These are phyloP conservation scores for Hipparchia sbordonii DNA, from an alignment of 2,888 invertebrate species.

Conservation along the genomic window DNA sequence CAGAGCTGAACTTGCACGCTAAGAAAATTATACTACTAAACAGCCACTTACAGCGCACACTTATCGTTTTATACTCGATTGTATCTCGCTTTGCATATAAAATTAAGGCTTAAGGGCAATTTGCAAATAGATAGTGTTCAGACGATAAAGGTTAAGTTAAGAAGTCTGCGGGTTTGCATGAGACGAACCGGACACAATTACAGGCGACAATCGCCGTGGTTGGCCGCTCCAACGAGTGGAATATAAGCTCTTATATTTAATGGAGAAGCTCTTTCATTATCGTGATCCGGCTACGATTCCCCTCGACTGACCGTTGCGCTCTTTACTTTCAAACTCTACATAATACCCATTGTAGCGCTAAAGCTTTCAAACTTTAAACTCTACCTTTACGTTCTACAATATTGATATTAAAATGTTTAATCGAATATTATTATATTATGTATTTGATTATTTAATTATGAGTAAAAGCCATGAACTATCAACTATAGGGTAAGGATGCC, in stretches of 20 bases:
- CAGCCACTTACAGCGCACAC: conserved; percentile 30
- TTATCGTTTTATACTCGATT: conserved; percentile 20
- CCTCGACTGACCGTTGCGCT: conserved; percentile 45
- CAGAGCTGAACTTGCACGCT: conserved; percentile 51
- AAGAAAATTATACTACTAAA: conserved; percentile 48
- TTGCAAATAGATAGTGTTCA: conserved; percentile 32
- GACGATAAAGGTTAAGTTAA: conserved; percentile 37
- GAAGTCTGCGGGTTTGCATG: conserved; percentile 44
- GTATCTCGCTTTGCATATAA: conserved; percentile 33
- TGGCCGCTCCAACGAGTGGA: conserved; percentile 57
- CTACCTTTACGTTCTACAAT: background rate
- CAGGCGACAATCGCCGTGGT: conserved; percentile 66
- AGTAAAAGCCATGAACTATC: too few relatives aligned
- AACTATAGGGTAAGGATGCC: too few relatives aligned
- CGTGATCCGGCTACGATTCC: conserved; percentile 58
- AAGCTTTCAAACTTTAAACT: conserved; percentile 16
- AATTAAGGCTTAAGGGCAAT: conserved; percentile 36
- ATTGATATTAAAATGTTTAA: background rate
- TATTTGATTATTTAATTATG: too few relatives aligned
- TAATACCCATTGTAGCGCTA: conserved; percentile 24
- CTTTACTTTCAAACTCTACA: conserved; percentile 34
- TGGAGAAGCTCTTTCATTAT: conserved; percentile 71
- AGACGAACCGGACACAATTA: conserved; percentile 75
- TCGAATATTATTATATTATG: too few relatives aligned
- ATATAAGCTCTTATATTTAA: conserved; percentile 70